Evolutionary conservation across 1,140 invertebrate genomes (phyloP).

Genomic region (Bathynomus jamesi): DNA sequence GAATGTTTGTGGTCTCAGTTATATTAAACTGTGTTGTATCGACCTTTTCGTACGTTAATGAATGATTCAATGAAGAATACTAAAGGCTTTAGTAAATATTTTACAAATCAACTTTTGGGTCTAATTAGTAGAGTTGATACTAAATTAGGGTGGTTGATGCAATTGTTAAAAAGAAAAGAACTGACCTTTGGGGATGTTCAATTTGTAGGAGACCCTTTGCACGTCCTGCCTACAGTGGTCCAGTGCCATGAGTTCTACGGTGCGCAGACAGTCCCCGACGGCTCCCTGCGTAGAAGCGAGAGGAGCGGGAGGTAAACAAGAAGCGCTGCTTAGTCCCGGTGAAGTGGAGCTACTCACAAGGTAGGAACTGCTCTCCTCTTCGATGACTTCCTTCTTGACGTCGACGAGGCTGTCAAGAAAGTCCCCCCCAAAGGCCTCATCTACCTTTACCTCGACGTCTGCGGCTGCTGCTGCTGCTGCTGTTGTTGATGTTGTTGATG

Average conservation of each 20-base stretch:
- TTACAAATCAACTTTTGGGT: too few species aligned
- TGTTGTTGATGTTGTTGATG: background rate
- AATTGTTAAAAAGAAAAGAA: too few species aligned
- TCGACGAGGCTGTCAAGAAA: background rate
- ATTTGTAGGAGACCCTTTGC: background rate
- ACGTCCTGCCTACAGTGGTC: background rate
- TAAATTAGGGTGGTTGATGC: too few species aligned
- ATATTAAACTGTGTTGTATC: too few species aligned
- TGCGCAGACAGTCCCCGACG: background rate
- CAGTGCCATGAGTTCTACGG: background rate
- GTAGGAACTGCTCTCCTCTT: background rate
- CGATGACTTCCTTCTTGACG: background rate
- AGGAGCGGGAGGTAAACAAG: background rate
- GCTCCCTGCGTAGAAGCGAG: background rate
- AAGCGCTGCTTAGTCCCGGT: background rate
- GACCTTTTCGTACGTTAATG: too few species aligned
- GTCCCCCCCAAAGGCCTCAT: background rate
- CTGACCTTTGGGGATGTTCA: background rate
- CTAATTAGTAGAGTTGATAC: too few species aligned
- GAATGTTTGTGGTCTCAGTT: too few species aligned
- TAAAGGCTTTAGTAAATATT: too few species aligned
- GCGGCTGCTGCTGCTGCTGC: background rate
- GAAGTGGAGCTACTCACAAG: background rate
- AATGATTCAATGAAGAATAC: too few species aligned
- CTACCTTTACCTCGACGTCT: background rate